Evolutionary conservation across 2,113 vertebrate genomes (phyloP).

Genomic region (Rhabdornis inornatus): DNA sequence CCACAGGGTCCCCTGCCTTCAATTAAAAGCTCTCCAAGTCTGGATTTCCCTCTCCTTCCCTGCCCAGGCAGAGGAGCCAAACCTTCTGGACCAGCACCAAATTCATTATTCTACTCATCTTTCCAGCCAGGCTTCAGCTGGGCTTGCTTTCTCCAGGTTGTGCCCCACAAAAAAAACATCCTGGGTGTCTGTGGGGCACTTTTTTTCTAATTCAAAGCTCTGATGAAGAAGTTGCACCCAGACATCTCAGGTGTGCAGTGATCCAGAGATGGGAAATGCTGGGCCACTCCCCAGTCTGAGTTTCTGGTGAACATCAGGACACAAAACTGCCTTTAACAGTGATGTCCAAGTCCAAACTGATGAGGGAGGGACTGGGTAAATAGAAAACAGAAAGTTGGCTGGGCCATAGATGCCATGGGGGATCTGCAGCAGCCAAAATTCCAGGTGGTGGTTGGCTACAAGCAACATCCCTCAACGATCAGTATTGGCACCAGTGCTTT

Average conservation of each 20-base stretch:
- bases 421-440: not conserved
- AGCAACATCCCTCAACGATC: not conserved
- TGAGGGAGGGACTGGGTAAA: fast-evolving
- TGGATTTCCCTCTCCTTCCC: not conserved
- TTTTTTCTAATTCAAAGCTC: not conserved
- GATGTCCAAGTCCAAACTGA: not conserved
- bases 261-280: not conserved
- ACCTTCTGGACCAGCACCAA: not conserved
- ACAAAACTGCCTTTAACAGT: not conserved
- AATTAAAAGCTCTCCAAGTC: not conserved
- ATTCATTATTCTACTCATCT: not conserved
- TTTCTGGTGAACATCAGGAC: not conserved
- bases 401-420: not conserved
- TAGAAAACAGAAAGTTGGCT: not conserved
- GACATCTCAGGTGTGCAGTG: not conserved
- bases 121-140: not conserved
- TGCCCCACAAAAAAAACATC: not conserved
- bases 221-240: not conserved
- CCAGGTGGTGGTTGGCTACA: not conserved
- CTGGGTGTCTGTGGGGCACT: not conserved
- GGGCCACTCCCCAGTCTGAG: not conserved
- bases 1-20: not conserved
- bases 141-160: not conserved
- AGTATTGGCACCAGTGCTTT: fast-evolving
- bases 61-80: not conserved